phyloP scores from a whole-genome alignment of 1,140 invertebrate genomes.

The Bicyclus anynana region DNA sequence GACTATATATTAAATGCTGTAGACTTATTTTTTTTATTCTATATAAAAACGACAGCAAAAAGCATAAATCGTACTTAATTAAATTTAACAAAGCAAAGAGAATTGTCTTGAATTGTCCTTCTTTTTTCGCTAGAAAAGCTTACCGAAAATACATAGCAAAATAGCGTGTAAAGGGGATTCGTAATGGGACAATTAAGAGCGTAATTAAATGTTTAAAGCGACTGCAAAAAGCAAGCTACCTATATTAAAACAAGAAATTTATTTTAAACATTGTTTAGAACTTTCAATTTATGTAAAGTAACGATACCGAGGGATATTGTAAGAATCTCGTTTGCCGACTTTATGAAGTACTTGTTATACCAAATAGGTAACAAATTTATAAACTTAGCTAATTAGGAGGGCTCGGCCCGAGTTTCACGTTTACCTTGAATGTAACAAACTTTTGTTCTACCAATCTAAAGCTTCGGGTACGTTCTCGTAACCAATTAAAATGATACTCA shows the following conservation, averaged over 20 bases:
- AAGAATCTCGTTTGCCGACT: constrained; percentile 34
- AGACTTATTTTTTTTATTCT: background rate
- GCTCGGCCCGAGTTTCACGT: constrained; percentile 55
- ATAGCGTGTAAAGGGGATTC: constrained; percentile 10
- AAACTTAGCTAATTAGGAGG: constrained; percentile 66
- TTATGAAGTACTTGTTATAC: constrained; percentile 59
- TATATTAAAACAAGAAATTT: constrained; percentile 10
- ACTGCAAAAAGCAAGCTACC: constrained; percentile 14
- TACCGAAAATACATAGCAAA: constrained; percentile 4
- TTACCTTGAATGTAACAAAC: constrained; percentile 50
- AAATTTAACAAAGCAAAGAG: background rate
- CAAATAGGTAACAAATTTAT: constrained; percentile 71
- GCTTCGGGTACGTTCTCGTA: constrained; percentile 38
- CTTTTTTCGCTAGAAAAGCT: background rate
- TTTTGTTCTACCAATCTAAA: constrained; percentile 51
- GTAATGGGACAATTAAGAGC: constrained; percentile 2
- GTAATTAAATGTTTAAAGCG: constrained; percentile 14
- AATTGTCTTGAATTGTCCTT: background rate
- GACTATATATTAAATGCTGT: no score
- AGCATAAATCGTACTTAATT: background rate
- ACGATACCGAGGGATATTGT: constrained; percentile 28
- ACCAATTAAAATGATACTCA: constrained; percentile 21
- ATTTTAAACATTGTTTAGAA: constrained; percentile 22
- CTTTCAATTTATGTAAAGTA: constrained; percentile 33
- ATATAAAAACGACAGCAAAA: background rate